These are phyloP conservation scores for Phyllotis vaccarum DNA, from an alignment of 2,797 vertebrate genomes.

Conservation along the genomic window DNA sequence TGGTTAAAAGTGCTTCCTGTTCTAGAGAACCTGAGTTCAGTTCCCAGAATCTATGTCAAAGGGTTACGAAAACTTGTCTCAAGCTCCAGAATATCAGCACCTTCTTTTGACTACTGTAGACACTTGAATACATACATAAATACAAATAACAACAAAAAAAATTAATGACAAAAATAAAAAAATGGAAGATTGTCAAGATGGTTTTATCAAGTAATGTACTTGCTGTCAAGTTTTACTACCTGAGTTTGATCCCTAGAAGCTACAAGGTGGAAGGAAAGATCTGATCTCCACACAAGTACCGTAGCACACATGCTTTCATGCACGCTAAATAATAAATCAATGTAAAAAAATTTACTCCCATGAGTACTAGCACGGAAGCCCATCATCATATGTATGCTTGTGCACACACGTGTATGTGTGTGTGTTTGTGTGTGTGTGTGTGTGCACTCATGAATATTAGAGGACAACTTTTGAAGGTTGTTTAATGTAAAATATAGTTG, in stretches of 20 bases:
- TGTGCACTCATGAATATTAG: background rate
- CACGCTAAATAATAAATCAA: background rate
- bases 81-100: background rate
- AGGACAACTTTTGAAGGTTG: background rate
- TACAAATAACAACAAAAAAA: background rate
- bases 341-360: background rate
- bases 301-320: background rate
- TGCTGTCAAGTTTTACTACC: background rate
- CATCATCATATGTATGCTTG: background rate
- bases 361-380: background rate
- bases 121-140: background rate
- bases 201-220: background rate
- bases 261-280: background rate
- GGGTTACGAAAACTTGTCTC: background rate
- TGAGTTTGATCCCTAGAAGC: background rate
- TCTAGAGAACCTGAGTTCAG: background rate
- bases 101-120: background rate
- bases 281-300: background rate
- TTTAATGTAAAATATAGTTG: background rate
- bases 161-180: background rate
- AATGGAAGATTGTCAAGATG: background rate
- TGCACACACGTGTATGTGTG: background rate
- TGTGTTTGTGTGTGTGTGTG: accelerated
- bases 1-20: background rate
- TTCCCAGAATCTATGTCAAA: background rate